Percentiles rank a stretch among this genome's conserved stretches.
Conservation (phyloP, 1,140 invertebrate species). For the Drosophila mauritiana region DNA sequence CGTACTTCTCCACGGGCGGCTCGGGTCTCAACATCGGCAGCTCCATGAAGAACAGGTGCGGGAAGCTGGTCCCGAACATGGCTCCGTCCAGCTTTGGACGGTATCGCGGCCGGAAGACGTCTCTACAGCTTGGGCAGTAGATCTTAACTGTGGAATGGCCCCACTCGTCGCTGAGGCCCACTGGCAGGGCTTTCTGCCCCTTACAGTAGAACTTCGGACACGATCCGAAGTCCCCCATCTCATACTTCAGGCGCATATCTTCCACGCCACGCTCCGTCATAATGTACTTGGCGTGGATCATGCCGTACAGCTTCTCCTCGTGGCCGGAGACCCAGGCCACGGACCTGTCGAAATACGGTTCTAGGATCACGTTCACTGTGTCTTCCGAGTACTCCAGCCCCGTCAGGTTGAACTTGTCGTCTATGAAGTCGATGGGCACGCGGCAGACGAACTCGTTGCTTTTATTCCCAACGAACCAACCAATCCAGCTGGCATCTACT, state of each 20-base stretch:
- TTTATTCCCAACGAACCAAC: conserved; percentile 43
- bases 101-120: conserved; percentile 47
- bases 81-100: conserved; percentile 51
- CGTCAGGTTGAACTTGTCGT: conserved; percentile 51
- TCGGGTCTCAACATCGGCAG: conserved; percentile 17
- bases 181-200: conserved; percentile 47
- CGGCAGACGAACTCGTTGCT: conserved; percentile 55
- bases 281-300: conserved; percentile 67
- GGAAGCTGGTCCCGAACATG: conserved; percentile 63
- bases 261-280: conserved; percentile 27
- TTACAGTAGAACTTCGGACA: conserved; percentile 60
- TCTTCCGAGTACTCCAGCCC: conserved; percentile 34
- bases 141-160: conserved; percentile 45
- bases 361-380: conserved; percentile 24
- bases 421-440: conserved; percentile 45
- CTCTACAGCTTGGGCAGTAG: conserved; percentile 58
- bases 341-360: conserved; percentile 10
- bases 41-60: conserved; percentile 71
- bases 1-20: conserved; percentile 26
- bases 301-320: conserved; percentile 49
- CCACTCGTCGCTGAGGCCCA: conserved; percentile 40
- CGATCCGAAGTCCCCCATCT: conserved; percentile 58
- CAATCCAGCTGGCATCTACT: conserved; percentile 50
- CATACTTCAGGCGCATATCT: conserved; percentile 54
- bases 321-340: background rate